Evolutionary conservation across 2,888 invertebrate genomes (phyloP), one percentile per base, ranked within the genome.

Genomic region (Pterobdella sp.): DNA sequence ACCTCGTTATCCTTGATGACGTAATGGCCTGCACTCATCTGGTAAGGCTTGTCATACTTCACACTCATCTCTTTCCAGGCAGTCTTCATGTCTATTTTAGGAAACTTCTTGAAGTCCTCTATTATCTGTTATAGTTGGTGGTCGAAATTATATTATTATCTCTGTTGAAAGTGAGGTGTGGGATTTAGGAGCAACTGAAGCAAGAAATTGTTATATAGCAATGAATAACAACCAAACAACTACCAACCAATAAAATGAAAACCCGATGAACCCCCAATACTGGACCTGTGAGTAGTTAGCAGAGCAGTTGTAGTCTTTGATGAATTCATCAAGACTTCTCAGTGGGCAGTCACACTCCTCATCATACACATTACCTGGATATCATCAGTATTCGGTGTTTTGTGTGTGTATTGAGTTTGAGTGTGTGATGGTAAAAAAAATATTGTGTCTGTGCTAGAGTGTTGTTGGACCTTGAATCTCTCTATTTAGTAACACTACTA

Each of bases 11-110:
- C 84, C 83, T 91, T 90, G 10, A 95, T 85, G 10, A 90, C 87
- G 85, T 95, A 96, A 83, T 94, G 92, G 81, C 94, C 94, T 80
- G 94, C 87, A 79, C 94, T 94, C 76, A 91, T 81, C 75, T 91
- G 89, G 75, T 90, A 89, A 0, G 91, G 90, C 76, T 88, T 88
- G 82, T 92, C 87, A 82, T 90, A 94, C 77, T 87, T 87, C 77
- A 88, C 83, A 68, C 91, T 83, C 29, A 90, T 87, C 82, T 87
- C 87, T 37, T 86, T 82, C 52, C 91, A 86, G 77, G 89, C 86
- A 66, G 85, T 80, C 76, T 88, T 87, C 86, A 93, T 91, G 83
- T 93, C 87, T n/a, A 76, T 67, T 10, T 26, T 32, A 1, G 85
- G 81, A 83, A 92, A 94, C 35, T 85, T 85, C 76, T 86, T 84